Evolutionary conservation across 1,140 invertebrate species (phyloP), one percentile per base, ranked within the genome.

Genomic region (Ptiloglossa arizonensis): DNA sequence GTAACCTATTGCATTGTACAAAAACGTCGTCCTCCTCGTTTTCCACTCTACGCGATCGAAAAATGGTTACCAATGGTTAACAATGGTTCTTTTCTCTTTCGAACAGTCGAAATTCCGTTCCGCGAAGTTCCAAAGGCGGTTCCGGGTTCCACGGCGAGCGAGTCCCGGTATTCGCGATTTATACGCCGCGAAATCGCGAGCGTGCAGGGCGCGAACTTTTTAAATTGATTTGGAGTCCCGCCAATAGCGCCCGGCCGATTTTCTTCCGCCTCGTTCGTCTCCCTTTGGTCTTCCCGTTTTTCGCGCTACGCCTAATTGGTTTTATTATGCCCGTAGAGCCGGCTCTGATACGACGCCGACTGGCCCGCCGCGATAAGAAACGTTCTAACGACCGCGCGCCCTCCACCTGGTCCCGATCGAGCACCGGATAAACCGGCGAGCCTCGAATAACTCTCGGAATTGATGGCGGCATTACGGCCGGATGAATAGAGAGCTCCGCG

Each of bases 221-320:
- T 87, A 90, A 92, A 92, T 91, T 90, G 90, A 91, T 91, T 92
- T 92, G 91, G 91, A 91, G 83, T 79, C 69, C 76, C 68, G 91
- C 91, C 91, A 91, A 88, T 90, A 67, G 86, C 75, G 63, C 62
- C n/a, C 44, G 57, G 83, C 71, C 81, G 86, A 89, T 88, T 90
- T 88, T 88, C 85, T 81, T 88, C 72, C 70, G 50, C 44, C 56
- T 63, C 60, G 71, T 68, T 74, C 77, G 69, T 63, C 60, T 86
- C 63, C 79, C 9, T 62, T 60, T 35, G 46, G 59, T 69, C 59
- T 70, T 74, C 27, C 62, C 54, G 66, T 75, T 83, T 71, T 77
- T 75, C 64, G 70, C 75, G 73, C 68, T 81, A 85, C 78, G 86
- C 82, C 80, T 90, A 90, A 90, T 91, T 90, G 86, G 85, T 87